phyloP scores from a whole-genome alignment of 2,888 invertebrate species.

The Coecobrya sp. region DNA sequence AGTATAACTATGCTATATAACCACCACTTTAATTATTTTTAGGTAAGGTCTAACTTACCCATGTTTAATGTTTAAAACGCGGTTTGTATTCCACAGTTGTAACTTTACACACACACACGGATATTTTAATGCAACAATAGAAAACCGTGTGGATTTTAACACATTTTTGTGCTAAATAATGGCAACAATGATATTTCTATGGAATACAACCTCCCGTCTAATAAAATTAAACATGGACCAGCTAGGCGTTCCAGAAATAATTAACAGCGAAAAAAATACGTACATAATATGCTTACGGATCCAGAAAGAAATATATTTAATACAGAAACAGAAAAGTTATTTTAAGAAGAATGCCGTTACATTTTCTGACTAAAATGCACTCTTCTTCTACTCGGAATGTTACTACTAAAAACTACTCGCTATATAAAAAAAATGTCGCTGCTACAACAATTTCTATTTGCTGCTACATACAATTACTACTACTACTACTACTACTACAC shows the following conservation, averaged over 20 bases:
- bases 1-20: not conserved
- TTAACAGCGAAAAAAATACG: not conserved
- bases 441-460: not conserved
- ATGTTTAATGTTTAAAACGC: not conserved
- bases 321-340: not conserved
- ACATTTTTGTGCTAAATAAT: too few relatives aligned
- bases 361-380: not conserved
- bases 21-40: not conserved
- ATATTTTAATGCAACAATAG: too few relatives aligned
- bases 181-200: not conserved
- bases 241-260: not conserved
- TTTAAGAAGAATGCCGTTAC: slow-evolving; percentile 1
- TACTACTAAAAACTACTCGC: not conserved
- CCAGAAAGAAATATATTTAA: not conserved
- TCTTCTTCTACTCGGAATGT: not conserved
- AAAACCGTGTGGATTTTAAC: too few relatives aligned
- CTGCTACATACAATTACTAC: not conserved
- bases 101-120: not conserved
- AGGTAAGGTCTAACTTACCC: not conserved
- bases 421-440: not conserved
- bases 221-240: not conserved
- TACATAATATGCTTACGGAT: not conserved
- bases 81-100: too few relatives aligned
- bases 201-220: not conserved
- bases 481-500: not conserved